Conservation (phyloP, 2,797 vertebrate species). For the Macropodus opercularis region DNA sequence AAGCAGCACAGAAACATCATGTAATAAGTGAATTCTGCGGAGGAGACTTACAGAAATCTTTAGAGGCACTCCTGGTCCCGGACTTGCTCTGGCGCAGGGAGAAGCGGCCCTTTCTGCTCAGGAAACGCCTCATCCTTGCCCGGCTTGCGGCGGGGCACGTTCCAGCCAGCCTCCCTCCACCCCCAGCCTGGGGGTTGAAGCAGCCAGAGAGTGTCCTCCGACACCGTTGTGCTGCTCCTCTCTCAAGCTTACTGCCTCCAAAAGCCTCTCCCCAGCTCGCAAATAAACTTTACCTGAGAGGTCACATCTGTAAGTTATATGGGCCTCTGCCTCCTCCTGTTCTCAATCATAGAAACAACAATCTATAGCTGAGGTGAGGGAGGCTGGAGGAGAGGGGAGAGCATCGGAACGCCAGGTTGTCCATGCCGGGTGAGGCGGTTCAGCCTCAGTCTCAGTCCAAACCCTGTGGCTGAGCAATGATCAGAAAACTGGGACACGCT, state of each 20-base stretch:
- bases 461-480: conserved; percentile 71
- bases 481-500: conserved; percentile 83
- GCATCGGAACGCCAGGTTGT: conserved; percentile 48
- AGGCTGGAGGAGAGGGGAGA: conserved; percentile 47
- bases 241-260: conserved; percentile 50
- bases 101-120: conserved; percentile 78
- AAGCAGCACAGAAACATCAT: conserved; percentile 25
- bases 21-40: conserved; percentile 12
- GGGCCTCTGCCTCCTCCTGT: conserved; percentile 42
- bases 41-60: conserved; percentile 87
- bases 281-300: conserved; percentile 32
- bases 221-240: conserved; percentile 63
- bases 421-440: conserved; percentile 70
- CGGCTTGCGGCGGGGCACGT: conserved; percentile 76
- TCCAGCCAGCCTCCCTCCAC: conserved; percentile 76
- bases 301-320: conserved; percentile 62
- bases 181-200: conserved; percentile 62
- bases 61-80: conserved; percentile 77
- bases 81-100: conserved; percentile 80
- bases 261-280: conserved; percentile 34
- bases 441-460: conserved; percentile 65
- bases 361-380: conserved; percentile 20
- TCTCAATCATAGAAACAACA: conserved; percentile 52
- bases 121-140: conserved; percentile 81
- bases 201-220: conserved; percentile 63